Conservation (phyloP, 53 echinoderm and acorn worm species). For the Patiria pectinifera region DNA sequence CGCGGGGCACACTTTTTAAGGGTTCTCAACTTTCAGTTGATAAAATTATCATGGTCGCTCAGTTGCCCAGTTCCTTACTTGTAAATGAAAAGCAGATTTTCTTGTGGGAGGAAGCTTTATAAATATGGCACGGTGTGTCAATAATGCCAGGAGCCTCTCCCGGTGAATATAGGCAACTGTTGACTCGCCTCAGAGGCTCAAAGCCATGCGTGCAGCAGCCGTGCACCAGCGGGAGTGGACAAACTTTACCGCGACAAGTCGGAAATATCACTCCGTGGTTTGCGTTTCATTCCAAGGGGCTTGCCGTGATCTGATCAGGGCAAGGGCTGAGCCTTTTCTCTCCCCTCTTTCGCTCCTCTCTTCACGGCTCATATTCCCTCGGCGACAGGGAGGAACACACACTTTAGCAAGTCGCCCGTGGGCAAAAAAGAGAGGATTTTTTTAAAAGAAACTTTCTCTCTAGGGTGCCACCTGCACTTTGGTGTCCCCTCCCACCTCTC, state of each 20-base stretch:
- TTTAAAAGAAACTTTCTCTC: background rate
- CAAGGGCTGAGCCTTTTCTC: slow-evolving; percentile 1
- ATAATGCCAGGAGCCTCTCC: no score
- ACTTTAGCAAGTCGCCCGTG: slow-evolving; percentile 57
- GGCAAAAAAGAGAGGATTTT: slow-evolving; percentile 3
- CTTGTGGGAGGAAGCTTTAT: no score
- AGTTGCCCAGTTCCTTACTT: no score
- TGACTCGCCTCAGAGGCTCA: background rate
- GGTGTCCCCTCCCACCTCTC: background rate
- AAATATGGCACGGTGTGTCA: no score
- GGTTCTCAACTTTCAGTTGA: no score
- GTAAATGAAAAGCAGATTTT: no score
- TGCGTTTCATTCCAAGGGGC: slow-evolving; percentile 32
- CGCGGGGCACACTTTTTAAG: no score
- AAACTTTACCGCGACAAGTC: slow-evolving; percentile 47
- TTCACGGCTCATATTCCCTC: slow-evolving; percentile 34
- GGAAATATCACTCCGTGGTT: slow-evolving; percentile 60
- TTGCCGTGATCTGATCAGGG: slow-evolving; percentile 8
- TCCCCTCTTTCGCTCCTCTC: background rate
- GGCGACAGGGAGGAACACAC: slow-evolving; percentile 58
- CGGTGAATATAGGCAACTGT: background rate
- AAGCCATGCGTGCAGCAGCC: background rate
- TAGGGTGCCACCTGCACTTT: slow-evolving; percentile 60
- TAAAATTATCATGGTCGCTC: no score
- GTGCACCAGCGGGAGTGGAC: background rate